A percentile compares a stretch with the other conserved stretches of the same genome.
phyloP scores from a whole-genome alignment of 2,113 vertebrate species.

The Phoenicopterus ruber region DNA sequence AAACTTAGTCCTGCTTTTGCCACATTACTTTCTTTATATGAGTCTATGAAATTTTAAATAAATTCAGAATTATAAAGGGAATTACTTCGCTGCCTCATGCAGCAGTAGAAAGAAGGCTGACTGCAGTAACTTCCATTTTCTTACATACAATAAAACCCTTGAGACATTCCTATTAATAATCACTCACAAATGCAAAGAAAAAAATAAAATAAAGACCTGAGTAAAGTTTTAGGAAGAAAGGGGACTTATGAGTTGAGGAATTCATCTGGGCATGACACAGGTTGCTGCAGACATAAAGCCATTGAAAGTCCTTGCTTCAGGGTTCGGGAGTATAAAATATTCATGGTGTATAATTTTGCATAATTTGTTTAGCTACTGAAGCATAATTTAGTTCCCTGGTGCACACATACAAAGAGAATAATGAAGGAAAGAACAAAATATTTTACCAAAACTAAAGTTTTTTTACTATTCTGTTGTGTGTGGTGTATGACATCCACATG shows the following conservation, averaged over 20 bases:
- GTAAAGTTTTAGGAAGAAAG: slow-evolving; percentile 49
- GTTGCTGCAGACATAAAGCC: slow-evolving; percentile 69
- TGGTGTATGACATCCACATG: not conserved
- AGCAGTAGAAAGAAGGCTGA: slow-evolving; percentile 1
- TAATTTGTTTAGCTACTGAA: slow-evolving; percentile 78
- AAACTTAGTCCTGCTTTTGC: not conserved
- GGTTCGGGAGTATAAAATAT: slow-evolving; percentile 76
- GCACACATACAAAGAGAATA: slow-evolving; percentile 51
- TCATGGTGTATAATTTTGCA: slow-evolving; percentile 77
- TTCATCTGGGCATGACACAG: slow-evolving; percentile 59
- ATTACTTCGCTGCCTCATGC: not conserved
- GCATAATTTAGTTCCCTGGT: slow-evolving; percentile 71
- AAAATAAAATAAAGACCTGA: slow-evolving; percentile 24
- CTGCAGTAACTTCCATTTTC: slow-evolving; percentile 4
- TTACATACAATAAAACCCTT: slow-evolving; percentile 30
- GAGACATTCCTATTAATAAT: slow-evolving; percentile 45
- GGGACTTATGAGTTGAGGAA: slow-evolving; percentile 41
- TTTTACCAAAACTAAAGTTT: not conserved
- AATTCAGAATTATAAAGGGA: not conserved
- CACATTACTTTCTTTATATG: not conserved
- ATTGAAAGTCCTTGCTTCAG: slow-evolving; percentile 69
- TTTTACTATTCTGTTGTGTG: not conserved
- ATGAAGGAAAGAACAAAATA: slow-evolving; percentile 18
- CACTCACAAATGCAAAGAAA: slow-evolving; percentile 29
- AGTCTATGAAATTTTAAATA: slow-evolving; percentile 15